Conservation (phyloP, 2,888 invertebrate genomes). For the Ornithoptera priamus region DNA sequence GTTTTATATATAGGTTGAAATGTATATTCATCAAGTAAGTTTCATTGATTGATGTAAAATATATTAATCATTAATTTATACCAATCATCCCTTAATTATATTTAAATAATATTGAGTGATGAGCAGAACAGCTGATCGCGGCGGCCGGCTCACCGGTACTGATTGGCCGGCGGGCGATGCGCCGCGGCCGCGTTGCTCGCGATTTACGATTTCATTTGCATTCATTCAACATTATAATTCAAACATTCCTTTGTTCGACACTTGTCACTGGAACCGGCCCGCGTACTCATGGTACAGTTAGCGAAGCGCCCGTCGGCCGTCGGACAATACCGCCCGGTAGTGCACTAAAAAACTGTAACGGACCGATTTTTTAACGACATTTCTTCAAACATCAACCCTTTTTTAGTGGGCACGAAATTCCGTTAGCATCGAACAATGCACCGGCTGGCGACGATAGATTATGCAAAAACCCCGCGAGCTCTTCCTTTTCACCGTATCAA, state of each 20-base stretch:
- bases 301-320: constrained; percentile 25
- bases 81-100: constrained; percentile 1
- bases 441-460: constrained; percentile 65
- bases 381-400: constrained; percentile 64
- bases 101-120: constrained; percentile 4
- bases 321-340: constrained; percentile 57
- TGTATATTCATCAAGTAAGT: background rate
- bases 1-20: background rate
- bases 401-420: constrained; percentile 48
- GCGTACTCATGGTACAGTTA: constrained; percentile 56
- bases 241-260: constrained; percentile 40
- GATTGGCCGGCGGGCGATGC: constrained; percentile 33
- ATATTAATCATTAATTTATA: background rate
- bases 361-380: constrained; percentile 64
- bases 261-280: constrained; percentile 31
- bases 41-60: background rate
- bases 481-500: constrained; percentile 76
- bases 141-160: background rate
- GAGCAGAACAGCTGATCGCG: constrained; percentile 3
- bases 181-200: constrained; percentile 33
- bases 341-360: constrained; percentile 61
- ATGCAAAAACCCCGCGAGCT: constrained; percentile 72
- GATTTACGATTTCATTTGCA: constrained; percentile 38
- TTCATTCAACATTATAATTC: constrained; percentile 41
- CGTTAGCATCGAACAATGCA: constrained; percentile 67